Evolutionary conservation across 64 coral and sea anemone species (phyloP).

Genomic region (Actinia equina): DNA sequence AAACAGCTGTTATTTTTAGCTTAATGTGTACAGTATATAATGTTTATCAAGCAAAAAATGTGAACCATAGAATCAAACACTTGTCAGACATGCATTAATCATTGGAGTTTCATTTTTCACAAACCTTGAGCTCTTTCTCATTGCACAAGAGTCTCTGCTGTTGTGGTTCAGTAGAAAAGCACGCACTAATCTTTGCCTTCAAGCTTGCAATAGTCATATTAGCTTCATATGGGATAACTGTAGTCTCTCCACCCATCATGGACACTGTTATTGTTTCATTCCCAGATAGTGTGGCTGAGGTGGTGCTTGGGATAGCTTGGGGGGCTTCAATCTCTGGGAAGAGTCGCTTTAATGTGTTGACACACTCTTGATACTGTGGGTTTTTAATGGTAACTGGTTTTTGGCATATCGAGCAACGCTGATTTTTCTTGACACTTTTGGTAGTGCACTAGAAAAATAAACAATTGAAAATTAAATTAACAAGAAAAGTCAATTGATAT

Average conservation of each 20-base stretch:
- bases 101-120: not conserved
- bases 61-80: too few species aligned
- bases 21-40: too few species aligned
- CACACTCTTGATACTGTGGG: slow-evolving; percentile 46
- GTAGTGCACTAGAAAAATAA: slow-evolving; percentile 56
- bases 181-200: slow-evolving; percentile 22
- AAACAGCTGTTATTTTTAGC: too few species aligned
- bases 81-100: too few species aligned
- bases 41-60: too few species aligned
- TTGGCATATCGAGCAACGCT: slow-evolving; percentile 60
- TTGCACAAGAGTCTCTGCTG: slow-evolving; percentile 75
- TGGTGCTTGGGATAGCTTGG: slow-evolving; percentile 23
- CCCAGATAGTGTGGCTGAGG: not conserved
- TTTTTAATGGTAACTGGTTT: slow-evolving; percentile 30
- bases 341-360: slow-evolving; percentile 46
- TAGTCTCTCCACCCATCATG: slow-evolving; percentile 84
- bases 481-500: not conserved
- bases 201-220: slow-evolving; percentile 53
- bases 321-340: slow-evolving; percentile 61
- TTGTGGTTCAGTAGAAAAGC: slow-evolving; percentile 40
- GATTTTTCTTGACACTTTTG: slow-evolving; percentile 29
- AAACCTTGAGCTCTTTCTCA: slow-evolving; percentile 78
- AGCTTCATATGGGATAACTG: slow-evolving; percentile 52
- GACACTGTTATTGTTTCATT: slow-evolving; percentile 63
- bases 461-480: not conserved